Evolutionary conservation across 2,888 invertebrate genomes (phyloP).

Genomic region (Eumacrocentrus americanus): DNA sequence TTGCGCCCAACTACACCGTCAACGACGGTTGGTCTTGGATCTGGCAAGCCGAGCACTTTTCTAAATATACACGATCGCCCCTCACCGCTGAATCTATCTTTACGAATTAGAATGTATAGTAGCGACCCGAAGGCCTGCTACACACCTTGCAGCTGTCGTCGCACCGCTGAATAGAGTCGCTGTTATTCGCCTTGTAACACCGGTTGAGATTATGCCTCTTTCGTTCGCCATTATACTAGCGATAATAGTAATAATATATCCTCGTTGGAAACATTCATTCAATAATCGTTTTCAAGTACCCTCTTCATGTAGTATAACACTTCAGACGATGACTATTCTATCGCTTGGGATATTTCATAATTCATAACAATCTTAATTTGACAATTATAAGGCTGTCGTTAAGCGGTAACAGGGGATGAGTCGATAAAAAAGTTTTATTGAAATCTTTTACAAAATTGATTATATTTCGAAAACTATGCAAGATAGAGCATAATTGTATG

Average conservation of each 20-base stretch:
- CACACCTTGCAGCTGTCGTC: conserved; percentile 38
- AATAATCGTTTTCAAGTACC: background rate
- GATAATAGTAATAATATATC: background rate
- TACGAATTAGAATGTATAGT: conserved; percentile 60
- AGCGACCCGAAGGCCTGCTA: conserved; percentile 43
- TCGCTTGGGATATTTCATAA: background rate
- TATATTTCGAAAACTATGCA: no score
- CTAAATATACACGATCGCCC: conserved; percentile 60
- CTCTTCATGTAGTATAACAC: background rate
- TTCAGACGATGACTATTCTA: background rate
- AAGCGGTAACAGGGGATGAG: no score
- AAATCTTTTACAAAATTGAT: no score
- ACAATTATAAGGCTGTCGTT: no score
- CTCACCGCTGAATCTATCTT: conserved; percentile 61
- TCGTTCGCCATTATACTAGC: background rate
- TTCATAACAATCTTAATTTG: no score
- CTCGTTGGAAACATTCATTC: background rate
- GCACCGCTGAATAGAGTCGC: conserved; percentile 33
- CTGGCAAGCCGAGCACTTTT: conserved; percentile 59
- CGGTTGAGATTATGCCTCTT: background rate
- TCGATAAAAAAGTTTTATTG: no score
- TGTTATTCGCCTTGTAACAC: conserved; percentile 27
- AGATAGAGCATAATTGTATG: no score
- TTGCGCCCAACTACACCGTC: conserved; percentile 11
- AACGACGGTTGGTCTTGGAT: conserved; percentile 43